Evolutionary conservation across 2,113 vertebrate genomes (phyloP).

Genomic region (Tiliqua scincoides): DNA sequence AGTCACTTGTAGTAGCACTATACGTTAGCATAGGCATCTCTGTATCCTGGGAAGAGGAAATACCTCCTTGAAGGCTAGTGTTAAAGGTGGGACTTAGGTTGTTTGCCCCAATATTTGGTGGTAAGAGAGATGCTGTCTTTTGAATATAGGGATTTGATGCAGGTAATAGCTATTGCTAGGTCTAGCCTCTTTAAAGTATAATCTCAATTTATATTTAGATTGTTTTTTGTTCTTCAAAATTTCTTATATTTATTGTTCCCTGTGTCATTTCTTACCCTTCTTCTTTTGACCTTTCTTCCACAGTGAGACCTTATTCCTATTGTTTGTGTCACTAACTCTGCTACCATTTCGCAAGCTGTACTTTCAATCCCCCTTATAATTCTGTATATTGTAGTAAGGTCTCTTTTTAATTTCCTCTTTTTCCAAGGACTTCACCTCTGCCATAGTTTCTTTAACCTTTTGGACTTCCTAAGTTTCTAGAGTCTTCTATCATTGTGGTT

Average conservation of each 20-base stretch:
- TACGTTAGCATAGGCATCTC: too few relatives aligned
- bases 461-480: constrained; percentile 16
- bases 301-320: constrained; percentile 49
- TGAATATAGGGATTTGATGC: background rate
- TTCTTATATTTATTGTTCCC: constrained; percentile 63
- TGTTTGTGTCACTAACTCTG: constrained; percentile 64
- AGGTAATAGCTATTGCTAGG: too few relatives aligned
- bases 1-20: too few relatives aligned
- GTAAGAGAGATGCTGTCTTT: background rate
- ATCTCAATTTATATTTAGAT: constrained; percentile 41
- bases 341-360: constrained; percentile 65
- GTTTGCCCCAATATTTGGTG: background rate
- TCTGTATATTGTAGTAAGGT: constrained; percentile 50
- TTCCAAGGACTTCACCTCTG: constrained; percentile 43
- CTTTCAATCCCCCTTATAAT: constrained; percentile 60
- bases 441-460: constrained; percentile 42
- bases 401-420: constrained; percentile 29
- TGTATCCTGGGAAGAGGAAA: background rate
- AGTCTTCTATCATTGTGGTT: constrained; percentile 1
- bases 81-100: too few relatives aligned
- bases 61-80: background rate
- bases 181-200: background rate
- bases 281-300: constrained; percentile 66
- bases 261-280: constrained; percentile 66
- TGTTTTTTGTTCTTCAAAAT: constrained; percentile 54